phyloP scores from a whole-genome alignment of 2,888 invertebrate species.

The Kuschelorhynchus macadamiae region DNA sequence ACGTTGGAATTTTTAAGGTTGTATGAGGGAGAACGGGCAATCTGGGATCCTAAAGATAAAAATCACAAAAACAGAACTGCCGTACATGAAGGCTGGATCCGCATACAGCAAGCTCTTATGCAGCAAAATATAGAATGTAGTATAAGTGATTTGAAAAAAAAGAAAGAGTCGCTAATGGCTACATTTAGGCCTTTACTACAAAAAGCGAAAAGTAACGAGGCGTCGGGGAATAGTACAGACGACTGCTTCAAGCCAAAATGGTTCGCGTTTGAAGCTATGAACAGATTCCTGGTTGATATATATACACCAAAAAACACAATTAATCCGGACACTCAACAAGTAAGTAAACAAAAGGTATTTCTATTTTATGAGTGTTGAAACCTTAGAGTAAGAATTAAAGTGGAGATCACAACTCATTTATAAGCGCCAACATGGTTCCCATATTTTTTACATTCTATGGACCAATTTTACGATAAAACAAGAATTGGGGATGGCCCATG shows the following conservation, averaged over 20 bases:
- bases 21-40: slow-evolving; percentile 66
- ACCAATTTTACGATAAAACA: too few species aligned
- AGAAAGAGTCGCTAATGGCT: slow-evolving; percentile 70
- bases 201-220: slow-evolving; percentile 61
- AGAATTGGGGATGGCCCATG: too few species aligned
- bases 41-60: slow-evolving; percentile 70
- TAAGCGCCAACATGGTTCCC: too few species aligned
- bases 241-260: slow-evolving; percentile 65
- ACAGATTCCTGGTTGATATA: slow-evolving; percentile 66
- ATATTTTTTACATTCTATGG: too few species aligned
- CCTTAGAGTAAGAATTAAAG: too few species aligned
- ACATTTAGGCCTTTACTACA: slow-evolving; percentile 67
- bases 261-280: slow-evolving; percentile 70
- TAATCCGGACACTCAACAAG: too few species aligned
- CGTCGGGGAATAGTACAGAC: slow-evolving; percentile 22
- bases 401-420: too few species aligned
- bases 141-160: slow-evolving; percentile 68
- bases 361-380: too few species aligned
- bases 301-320: background rate
- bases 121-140: slow-evolving; percentile 56
- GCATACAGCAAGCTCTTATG: slow-evolving; percentile 58
- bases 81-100: slow-evolving; percentile 67
- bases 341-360: too few species aligned
- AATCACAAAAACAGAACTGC: slow-evolving; percentile 67
- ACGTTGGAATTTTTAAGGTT: slow-evolving; percentile 60